These are phyloP conservation scores for Polyodon spathula DNA, from an alignment of 2,113 vertebrate species.

Conservation along the genomic window DNA sequence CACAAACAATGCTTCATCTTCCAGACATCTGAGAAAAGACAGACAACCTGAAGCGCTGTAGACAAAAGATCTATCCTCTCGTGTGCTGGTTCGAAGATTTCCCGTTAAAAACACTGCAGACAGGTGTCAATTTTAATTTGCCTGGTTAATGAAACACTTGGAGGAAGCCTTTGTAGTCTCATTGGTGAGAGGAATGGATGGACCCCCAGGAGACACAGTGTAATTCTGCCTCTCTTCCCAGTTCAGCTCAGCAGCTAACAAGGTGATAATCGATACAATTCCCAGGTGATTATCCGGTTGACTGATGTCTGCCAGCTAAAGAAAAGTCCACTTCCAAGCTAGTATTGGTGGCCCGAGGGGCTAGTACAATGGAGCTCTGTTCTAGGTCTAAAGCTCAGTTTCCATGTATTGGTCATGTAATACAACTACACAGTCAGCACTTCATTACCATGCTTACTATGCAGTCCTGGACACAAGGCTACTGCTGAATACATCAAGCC, in stretches of 20 bases:
- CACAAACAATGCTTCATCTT: not conserved
- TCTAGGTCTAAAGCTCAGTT: not conserved
- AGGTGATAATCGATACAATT: not conserved
- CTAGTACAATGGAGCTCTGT: not conserved
- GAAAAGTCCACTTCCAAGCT: not conserved
- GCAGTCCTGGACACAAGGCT: too few relatives aligned
- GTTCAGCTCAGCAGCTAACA: not conserved
- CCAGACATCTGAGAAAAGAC: not conserved
- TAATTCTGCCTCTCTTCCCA: not conserved
- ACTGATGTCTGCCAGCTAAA: not conserved
- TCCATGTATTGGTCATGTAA: too few relatives aligned
- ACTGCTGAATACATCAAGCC: too few relatives aligned
- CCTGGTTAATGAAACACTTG: constrained; percentile 1
- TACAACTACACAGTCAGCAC: too few relatives aligned
- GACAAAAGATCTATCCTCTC: not conserved
- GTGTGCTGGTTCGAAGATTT: not conserved
- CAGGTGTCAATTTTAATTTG: constrained; percentile 7
- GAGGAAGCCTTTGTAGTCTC: not conserved
- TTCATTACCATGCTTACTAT: too few relatives aligned
- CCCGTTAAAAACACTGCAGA: not conserved
- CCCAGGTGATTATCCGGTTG: not conserved
- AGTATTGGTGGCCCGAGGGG: not conserved
- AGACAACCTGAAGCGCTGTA: not conserved
- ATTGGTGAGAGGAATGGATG: not conserved
- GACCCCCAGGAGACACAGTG: not conserved